A percentile compares a stretch with the other conserved stretches of the same genome.
Conservation (phyloP, 2,797 vertebrate genomes). For the Oophaga sylvatica region DNA sequence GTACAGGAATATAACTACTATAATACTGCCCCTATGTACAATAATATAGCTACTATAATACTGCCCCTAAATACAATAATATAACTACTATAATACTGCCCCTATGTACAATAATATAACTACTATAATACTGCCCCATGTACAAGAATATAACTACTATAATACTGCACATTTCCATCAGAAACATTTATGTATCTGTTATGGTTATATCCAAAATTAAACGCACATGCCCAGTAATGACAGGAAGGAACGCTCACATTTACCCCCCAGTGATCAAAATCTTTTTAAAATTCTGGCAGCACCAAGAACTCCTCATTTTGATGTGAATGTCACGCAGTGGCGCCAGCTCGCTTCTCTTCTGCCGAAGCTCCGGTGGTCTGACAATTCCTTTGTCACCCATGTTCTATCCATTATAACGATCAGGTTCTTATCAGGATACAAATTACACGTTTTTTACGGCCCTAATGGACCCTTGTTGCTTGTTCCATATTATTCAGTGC, state of each 20-base stretch:
- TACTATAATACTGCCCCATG: neutral
- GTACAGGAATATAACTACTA: neutral
- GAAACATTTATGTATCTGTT: neutral
- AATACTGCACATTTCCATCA: neutral
- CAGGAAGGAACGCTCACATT: no score
- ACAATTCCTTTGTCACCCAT: neutral
- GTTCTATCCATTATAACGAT: neutral
- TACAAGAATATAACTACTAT: slow-evolving; percentile 1
- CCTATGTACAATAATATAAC: neutral
- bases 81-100: slow-evolving; percentile 16
- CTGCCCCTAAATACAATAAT: neutral
- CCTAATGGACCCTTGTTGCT: neutral
- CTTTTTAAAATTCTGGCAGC: neutral
- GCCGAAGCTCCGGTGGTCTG: neutral
- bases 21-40: neutral
- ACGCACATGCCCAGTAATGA: no score
- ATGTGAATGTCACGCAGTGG: neutral
- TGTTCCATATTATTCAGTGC: neutral
- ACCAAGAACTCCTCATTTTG: neutral
- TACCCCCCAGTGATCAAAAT: neutral
- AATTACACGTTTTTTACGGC: neutral
- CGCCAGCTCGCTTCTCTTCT: neutral
- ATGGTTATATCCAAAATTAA: no score
- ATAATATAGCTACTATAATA: slow-evolving; percentile 3
- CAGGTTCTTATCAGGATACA: neutral